A percentile compares a stretch with the other conserved stretches of the same genome.
These are phyloP conservation scores for Hydroisotoma schaefferi DNA, from an alignment of 2,888 invertebrate species.

Conservation along the genomic window DNA sequence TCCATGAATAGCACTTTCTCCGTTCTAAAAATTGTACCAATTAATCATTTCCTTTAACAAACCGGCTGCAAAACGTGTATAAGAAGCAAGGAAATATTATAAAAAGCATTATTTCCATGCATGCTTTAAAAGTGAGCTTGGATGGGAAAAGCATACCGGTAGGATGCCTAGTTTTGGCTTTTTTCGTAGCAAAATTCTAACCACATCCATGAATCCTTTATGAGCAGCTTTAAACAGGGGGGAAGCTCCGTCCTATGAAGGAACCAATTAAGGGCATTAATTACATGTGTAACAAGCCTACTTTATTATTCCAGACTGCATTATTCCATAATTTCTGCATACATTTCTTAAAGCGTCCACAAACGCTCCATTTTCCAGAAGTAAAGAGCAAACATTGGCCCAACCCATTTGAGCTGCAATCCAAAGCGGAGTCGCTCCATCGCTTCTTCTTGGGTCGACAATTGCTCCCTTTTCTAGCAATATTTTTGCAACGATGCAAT, in stretches of 20 bases:
- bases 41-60: slow-evolving; percentile 39
- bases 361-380: slow-evolving; percentile 72
- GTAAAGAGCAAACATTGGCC: slow-evolving; percentile 69
- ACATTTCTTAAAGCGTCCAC: slow-evolving; percentile 79
- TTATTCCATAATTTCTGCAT: no score
- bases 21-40: slow-evolving; percentile 64
- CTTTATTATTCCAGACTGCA: no score
- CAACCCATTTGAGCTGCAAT: slow-evolving; percentile 95
- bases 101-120: slow-evolving; percentile 88
- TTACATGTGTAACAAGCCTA: no score
- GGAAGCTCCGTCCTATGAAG: slow-evolving; percentile 87
- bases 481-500: slow-evolving; percentile 70
- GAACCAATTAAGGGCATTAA: no score
- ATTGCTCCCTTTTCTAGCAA: slow-evolving; percentile 70
- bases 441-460: slow-evolving; percentile 70
- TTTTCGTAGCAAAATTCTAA: slow-evolving; percentile 75
- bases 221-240: slow-evolving; percentile 92
- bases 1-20: slow-evolving; percentile 85
- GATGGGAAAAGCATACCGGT: slow-evolving; percentile 69
- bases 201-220: slow-evolving; percentile 85
- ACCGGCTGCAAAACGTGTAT: slow-evolving; percentile 67
- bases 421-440: slow-evolving; percentile 87
- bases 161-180: slow-evolving; percentile 76
- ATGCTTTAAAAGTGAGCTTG: slow-evolving; percentile 52
- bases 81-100: slow-evolving; percentile 85